Percentiles rank a stretch among this genome's conserved stretches.
Evolutionary conservation across 2,113 vertebrate species (phyloP).

Genomic region (Columba janthina): DNA sequence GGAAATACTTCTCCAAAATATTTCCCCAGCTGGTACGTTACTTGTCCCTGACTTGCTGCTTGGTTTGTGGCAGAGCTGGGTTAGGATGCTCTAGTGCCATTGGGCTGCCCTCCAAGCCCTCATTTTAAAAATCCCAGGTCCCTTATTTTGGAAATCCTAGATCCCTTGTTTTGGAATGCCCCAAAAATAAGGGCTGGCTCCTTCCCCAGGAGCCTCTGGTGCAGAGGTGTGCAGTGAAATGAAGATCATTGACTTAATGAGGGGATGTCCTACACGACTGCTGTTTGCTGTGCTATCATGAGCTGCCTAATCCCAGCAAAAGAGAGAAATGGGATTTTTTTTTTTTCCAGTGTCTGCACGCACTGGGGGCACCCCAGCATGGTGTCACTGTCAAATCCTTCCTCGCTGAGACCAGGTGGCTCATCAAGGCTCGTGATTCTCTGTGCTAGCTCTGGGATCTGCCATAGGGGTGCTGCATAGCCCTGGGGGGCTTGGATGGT

Average conservation of each 20-base stretch:
- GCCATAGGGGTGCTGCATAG: background rate
- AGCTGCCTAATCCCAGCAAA: background rate
- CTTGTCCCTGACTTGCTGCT: background rate
- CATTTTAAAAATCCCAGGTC: no score
- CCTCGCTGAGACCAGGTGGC: background rate
- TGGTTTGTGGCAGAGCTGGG: background rate
- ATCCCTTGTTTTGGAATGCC: background rate
- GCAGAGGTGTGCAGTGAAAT: background rate
- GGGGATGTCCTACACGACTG: background rate
- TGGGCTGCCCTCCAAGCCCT: background rate
- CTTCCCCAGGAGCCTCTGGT: fast-evolving
- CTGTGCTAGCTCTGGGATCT: background rate
- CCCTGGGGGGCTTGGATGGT: fast-evolving
- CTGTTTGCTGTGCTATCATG: background rate
- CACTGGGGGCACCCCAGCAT: background rate
- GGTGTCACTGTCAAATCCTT: background rate
- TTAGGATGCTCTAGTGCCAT: background rate
- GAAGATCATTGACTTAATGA: background rate
- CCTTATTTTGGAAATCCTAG: no score
- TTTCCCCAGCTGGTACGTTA: background rate
- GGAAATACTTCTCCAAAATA: background rate
- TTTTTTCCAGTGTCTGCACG: background rate
- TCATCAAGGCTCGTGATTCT: background rate
- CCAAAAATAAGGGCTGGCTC: background rate
- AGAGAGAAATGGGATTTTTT: background rate